phyloP scores from a whole-genome alignment of 2,797 vertebrate species.

The Furcifer pardalis region DNA sequence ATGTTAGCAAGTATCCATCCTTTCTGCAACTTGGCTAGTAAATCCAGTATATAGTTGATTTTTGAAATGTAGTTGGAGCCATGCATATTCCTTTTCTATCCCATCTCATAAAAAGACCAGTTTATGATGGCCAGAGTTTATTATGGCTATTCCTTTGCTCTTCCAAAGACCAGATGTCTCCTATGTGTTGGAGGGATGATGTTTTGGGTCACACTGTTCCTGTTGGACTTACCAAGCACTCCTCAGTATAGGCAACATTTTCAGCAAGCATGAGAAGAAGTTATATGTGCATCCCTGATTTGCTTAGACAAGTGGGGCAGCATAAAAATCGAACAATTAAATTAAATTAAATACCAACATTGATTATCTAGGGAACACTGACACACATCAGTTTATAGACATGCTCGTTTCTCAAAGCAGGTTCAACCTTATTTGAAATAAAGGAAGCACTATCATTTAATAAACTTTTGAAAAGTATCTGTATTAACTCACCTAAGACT shows the following conservation, averaged over 20 bases:
- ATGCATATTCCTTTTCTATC: not conserved
- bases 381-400: not conserved
- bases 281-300: not conserved
- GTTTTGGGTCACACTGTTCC: too few relatives aligned
- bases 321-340: too few relatives aligned
- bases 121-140: too few relatives aligned
- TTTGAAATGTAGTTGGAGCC: not conserved
- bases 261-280: too few relatives aligned
- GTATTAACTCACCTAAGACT: conserved; percentile 28
- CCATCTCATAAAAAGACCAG: not conserved
- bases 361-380: not conserved
- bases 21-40: not conserved
- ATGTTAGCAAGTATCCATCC: too few relatives aligned
- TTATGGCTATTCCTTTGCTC: not conserved
- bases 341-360: too few relatives aligned
- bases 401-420: not conserved
- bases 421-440: conserved; percentile 25
- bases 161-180: not conserved
- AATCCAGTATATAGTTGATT: not conserved
- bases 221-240: too few relatives aligned
- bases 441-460: conserved; percentile 45
- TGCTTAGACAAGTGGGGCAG: too few relatives aligned
- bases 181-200: not conserved
- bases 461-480: conserved; percentile 43
- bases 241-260: too few relatives aligned